Evolutionary conservation across 2,888 invertebrate species (phyloP).

Genomic region (Drosophila conformis): DNA sequence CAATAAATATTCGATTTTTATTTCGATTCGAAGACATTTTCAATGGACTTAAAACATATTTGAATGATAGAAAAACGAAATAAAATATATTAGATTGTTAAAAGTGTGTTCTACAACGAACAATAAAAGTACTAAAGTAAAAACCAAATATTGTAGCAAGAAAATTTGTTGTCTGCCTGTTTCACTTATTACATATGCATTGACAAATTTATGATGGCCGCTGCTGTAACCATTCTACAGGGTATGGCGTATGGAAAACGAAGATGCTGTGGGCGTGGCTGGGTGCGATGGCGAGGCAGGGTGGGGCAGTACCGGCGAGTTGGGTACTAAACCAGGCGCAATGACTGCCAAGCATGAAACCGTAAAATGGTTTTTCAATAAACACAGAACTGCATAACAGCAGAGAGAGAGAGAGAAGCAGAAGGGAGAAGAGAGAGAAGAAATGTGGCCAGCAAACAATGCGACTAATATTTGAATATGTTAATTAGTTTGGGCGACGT

Average conservation of each 20-base stretch:
- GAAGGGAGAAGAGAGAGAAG: background rate
- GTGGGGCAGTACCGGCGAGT: background rate
- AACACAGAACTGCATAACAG: slow-evolving; percentile 36
- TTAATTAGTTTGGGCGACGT: slow-evolving; percentile 69
- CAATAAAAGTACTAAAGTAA: too few relatives aligned
- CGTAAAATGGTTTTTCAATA: slow-evolving; percentile 79
- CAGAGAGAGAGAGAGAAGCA: background rate
- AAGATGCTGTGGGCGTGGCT: slow-evolving; percentile 63
- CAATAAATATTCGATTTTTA: too few relatives aligned
- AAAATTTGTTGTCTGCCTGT: background rate
- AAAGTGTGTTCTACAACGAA: background rate
- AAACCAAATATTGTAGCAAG: fast-evolving
- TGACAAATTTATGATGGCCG: background rate
- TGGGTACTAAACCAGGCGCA: slow-evolving; percentile 38
- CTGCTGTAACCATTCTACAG: background rate
- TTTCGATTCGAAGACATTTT: background rate
- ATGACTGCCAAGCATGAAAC: slow-evolving; percentile 78
- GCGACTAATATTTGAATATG: slow-evolving; percentile 80
- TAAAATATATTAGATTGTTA: background rate
- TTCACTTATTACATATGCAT: background rate
- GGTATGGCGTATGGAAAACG: slow-evolving; percentile 17
- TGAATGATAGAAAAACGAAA: background rate
- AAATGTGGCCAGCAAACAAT: slow-evolving; percentile 58
- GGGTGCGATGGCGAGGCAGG: slow-evolving; percentile 30
- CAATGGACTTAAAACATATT: background rate